Conservation (phyloP, 2,113 vertebrate species). For the Felis catus region DNA sequence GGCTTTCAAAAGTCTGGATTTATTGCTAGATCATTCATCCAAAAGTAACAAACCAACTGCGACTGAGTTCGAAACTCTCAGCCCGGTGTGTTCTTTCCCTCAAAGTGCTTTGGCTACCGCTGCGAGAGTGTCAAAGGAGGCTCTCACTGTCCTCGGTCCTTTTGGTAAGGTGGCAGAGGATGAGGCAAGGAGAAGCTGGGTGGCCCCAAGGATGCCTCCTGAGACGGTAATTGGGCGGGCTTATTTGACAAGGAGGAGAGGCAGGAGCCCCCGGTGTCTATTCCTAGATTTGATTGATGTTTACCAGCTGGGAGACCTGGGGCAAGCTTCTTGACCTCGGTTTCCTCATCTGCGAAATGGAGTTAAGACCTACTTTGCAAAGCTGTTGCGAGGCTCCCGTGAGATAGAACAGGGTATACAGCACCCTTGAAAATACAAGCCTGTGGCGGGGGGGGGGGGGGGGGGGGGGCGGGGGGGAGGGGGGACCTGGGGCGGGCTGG, state of each 20-base stretch:
- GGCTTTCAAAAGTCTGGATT: neutral
- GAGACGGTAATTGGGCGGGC: neutral
- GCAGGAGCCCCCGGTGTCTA: neutral
- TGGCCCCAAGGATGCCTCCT: neutral
- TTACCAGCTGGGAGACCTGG: neutral
- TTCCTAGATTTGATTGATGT: neutral
- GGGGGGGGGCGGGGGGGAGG: too few relatives aligned
- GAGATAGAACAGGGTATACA: neutral
- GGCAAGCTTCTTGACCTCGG: neutral
- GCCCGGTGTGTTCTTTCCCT: neutral
- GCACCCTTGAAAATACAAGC: neutral
- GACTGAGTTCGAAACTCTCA: neutral
- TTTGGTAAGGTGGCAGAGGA: constrained; percentile 17
- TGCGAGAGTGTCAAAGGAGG: neutral
- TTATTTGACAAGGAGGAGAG: neutral
- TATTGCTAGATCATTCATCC: neutral
- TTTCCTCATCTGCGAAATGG: constrained; percentile 18
- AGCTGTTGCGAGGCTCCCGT: neutral
- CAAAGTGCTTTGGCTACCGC: neutral
- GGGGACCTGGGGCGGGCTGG: neutral
- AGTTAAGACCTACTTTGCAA: neutral
- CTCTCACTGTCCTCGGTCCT: neutral
- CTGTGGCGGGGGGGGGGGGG: neutral
- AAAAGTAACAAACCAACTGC: constrained; percentile 5
- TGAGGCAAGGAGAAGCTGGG: neutral